Base-by-base conservation (phyloP, 2,888 invertebrate genomes). In the Amphiduros pacificus region DNA sequence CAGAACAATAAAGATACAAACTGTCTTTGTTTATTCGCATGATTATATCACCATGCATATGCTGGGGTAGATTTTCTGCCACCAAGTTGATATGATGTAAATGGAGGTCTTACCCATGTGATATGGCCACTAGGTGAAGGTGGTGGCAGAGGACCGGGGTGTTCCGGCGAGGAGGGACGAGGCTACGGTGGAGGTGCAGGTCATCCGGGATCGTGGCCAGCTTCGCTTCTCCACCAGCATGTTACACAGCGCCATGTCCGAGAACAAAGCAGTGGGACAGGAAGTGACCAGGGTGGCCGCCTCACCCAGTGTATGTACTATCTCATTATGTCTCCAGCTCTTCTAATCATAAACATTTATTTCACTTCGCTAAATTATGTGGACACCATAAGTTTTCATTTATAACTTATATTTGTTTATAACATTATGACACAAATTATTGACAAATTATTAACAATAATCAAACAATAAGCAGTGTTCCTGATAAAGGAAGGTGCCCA, bases 141-240 rank as follows among this genome's bases (percentile, higher is more conserved):
- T 73, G 24, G 31, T 51, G 24, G 74, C 69, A 2, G 49, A 44
- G 28, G 74, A 74, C 50, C 49, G 60, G 1, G 74, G 73, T 20
- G 48, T 57, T n/a, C 71, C 72, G 0, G 49, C 44, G n/a, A 58
- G 54, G 55, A 32, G 59, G 1, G 60, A 55, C 6, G 60, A 56
- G 26, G 61, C 63, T 2, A 53, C 55, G 2, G 63, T 74, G 24
- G 53, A 44, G 27, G 69, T 73, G 24, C 61, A 62, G 1, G 61
- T 73, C 17, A 41, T 61, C 3, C 52, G 69, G 17, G 71, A 74
- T 60, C 24, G 49, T 17, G 65, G 58, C 9, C 44, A 5, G 14
- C 66, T 73, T 27, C 40, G 55, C 14, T 72, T 72, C 60, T 24
- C 61, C 0, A 27, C 54, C 28, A 6, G 14, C 9, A 36, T 27